Conservation (phyloP, 2,888 invertebrate species). For the Aphidoletes aphidimyza region DNA sequence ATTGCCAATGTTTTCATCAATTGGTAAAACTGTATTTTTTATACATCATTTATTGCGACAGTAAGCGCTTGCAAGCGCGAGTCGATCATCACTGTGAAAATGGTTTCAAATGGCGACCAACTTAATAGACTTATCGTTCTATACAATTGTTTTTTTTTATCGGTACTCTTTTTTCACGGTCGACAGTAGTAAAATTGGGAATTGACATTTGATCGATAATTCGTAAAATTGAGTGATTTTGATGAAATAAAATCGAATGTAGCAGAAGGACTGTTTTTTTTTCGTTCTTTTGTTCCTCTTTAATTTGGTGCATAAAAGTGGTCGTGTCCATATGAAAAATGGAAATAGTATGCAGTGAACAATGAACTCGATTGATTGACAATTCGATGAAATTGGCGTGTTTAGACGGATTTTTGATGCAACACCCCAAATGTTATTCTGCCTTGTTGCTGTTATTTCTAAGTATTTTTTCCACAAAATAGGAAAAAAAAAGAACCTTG, state of each 20-base stretch:
- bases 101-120: not conserved
- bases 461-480: not conserved
- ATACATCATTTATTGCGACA: constrained; percentile 27
- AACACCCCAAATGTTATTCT: constrained; percentile 26
- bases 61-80: no score
- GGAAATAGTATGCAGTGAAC: constrained; percentile 28
- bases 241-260: not conserved
- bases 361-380: constrained; percentile 34
- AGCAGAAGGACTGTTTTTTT: not conserved
- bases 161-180: not conserved
- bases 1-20: constrained; percentile 36
- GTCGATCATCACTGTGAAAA: not conserved
- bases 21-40: not conserved
- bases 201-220: constrained; percentile 42
- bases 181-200: not conserved
- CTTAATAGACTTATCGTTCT: constrained; percentile 32
- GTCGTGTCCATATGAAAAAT: not conserved
- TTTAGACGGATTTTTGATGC: not conserved
- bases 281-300: no score
- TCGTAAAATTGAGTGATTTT: constrained; percentile 10
- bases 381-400: constrained; percentile 1
- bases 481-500: not conserved
- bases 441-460: not conserved
- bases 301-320: not conserved
- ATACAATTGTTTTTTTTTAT: not conserved